Evolutionary conservation across 1,140 invertebrate genomes (phyloP), one percentile per base, ranked within the genome.

Genomic region (Tetranychus cinnabarinus): DNA sequence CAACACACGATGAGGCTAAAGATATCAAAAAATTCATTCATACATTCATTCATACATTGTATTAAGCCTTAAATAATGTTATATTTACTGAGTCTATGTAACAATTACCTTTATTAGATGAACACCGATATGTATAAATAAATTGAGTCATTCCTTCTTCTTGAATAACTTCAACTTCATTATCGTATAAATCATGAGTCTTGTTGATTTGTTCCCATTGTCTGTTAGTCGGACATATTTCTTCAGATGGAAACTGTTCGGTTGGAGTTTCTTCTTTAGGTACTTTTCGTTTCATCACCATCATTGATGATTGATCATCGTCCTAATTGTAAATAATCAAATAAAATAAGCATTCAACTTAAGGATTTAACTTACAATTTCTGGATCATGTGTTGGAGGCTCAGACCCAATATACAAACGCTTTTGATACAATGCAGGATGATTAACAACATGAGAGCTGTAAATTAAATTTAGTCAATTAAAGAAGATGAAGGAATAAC

Each of bases 101-200:
- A 6, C 10, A 42, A 6, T 46, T 59, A 56, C 63, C 63, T 48
- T 62, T 58, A 33, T 36, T 42, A 13, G 62, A 56, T 12, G 62
- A 63, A 36, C 67, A 67, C 39, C 65, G 58, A 52, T 67, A 68
- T 1, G 67, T 64, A 42, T 65, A 68, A 10, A 68, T 63, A 35
- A 62, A 68, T 42, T 68, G 67, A 36, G 67, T 61, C 12, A 67
- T 58, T 47, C 56, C 63, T 13, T 61, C 62, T 23, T 67, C 62
- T 61, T 68, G 67, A 39, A 67, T 60, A 4, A 67, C 62, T 61
- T 65, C 61, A 0, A 65, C 67, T 58, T 65, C 60, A 42, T 68
- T 64, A 42, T 66, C 64, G 31, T 67, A 65, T 33, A 66, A 62
- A 61, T 67, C 65, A n/a, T 67, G 64, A n/a, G 66, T 67, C 23